Base-by-base conservation (phyloP, 2,797 vertebrate genomes). In the Synaphobranchus kaupii region DNA sequence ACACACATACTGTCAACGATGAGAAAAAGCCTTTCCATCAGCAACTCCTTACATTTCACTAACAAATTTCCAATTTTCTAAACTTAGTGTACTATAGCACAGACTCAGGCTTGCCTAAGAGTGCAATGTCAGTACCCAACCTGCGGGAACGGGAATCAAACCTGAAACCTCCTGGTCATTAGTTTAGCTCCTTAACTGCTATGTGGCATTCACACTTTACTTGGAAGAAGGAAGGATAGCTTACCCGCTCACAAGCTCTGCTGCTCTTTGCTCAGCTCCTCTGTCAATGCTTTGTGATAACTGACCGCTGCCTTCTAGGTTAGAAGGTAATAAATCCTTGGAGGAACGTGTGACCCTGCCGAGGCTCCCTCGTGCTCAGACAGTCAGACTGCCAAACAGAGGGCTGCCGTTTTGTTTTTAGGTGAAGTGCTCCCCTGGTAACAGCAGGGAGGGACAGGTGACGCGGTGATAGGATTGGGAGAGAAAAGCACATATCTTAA, bases 251-350 rank as follows among this genome's bases (percentile, higher is more conserved):
- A 15, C 84, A 47, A 44, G 31, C 50, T 3, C 15, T 20, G 47
- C 13, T 85, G 63, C 47, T 52, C 22, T 73, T 47, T 3, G 84
- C 48, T 48, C 56, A 63, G 83, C 87, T 47, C 85, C 83, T 89
- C 90, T 91, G 83, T 80, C 89, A 89, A 86, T 47, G 89, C 76
- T 89, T 68, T 83, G 39, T 91, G 90, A 89, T 86, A 84, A 84
- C 89, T 86, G 89, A 82, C 56, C 20, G 81, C 91, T 86, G 88
- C 90, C 88, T 88, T 88, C 86, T 31, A 86, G 87, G 89, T 92
- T 83, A 84, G 88, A 86, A 31, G 85, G 89, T 92, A 88, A 90
- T 90, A 92, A 93, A 90, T 93, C 92, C 93, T 89, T 9, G 86
- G 89, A 89, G 87, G 86, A 76, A 90, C 85, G 8, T 90, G 90